A percentile compares a stretch with the other conserved stretches of the same genome.
phyloP scores from a whole-genome alignment of 2,888 invertebrate species.

The Luperina nickerlii region DNA sequence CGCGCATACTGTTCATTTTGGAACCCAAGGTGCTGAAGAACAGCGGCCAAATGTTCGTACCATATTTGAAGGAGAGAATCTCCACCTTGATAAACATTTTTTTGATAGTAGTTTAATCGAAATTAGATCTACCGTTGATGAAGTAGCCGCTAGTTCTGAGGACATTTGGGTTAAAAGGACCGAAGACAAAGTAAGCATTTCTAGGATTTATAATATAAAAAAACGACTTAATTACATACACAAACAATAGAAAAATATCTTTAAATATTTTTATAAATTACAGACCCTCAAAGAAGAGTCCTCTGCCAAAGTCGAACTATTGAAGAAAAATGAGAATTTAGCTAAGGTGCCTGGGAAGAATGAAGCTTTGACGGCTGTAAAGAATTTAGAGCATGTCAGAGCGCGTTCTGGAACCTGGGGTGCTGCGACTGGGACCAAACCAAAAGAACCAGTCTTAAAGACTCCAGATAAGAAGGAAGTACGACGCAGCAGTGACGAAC shows the following conservation, averaged over 20 bases:
- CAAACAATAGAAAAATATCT: not conserved
- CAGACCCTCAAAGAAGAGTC: conserved; percentile 69
- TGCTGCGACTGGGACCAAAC: conserved; percentile 78
- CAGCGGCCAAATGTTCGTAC: conserved; percentile 91
- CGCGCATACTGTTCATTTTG: conserved; percentile 93
- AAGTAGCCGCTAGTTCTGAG: conserved; percentile 91
- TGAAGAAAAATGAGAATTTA: conserved; percentile 50
- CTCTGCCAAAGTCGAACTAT: conserved; percentile 42
- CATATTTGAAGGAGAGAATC: conserved; percentile 90
- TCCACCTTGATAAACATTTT: conserved; percentile 94
- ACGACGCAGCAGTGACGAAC: conserved; percentile 81
- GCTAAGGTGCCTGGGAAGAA: conserved; percentile 51
- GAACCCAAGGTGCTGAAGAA: conserved; percentile 90
- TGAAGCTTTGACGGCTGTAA: conserved; percentile 33
- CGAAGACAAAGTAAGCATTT: conserved; percentile 90
- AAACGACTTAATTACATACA: not conserved
- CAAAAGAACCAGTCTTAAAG: conserved; percentile 73
- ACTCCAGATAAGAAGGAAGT: conserved; percentile 73
- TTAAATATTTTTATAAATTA: conserved; percentile 47
- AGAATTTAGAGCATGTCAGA: conserved; percentile 75
- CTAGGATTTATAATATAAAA: not conserved
- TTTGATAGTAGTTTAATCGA: conserved; percentile 95
- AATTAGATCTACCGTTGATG: conserved; percentile 94
- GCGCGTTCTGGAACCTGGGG: conserved; percentile 92
- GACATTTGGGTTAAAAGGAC: conserved; percentile 93